These are phyloP conservation scores for Nemoura dubitans DNA, from an alignment of 2,888 invertebrate species.

Conservation along the genomic window DNA sequence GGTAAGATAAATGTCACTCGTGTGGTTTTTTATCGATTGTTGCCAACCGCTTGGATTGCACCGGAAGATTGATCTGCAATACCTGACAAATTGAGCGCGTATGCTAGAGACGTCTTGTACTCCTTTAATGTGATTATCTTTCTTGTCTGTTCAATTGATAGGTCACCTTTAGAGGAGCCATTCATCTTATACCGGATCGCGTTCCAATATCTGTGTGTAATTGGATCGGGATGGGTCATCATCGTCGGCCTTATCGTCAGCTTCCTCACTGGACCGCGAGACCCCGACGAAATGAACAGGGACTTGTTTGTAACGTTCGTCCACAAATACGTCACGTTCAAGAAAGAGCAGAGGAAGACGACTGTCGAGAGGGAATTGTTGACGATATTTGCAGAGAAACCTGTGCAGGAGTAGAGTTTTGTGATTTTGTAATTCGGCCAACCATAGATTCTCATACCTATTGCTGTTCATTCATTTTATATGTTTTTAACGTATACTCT, in stretches of 20 bases:
- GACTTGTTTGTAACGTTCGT: conserved; percentile 33
- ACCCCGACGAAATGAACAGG: conserved; percentile 57
- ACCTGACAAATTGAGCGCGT: no score
- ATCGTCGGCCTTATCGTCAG: conserved; percentile 71
- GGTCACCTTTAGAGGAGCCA: background rate
- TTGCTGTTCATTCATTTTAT: no score
- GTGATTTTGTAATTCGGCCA: background rate
- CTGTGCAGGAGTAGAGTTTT: background rate
- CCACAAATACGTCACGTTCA: conserved; percentile 35
- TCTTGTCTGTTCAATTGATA: background rate
- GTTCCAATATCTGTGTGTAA: conserved; percentile 74
- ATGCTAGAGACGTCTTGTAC: no score
- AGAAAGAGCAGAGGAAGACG: background rate
- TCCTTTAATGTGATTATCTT: background rate
- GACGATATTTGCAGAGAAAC: conserved; percentile 1
- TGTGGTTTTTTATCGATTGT: background rate
- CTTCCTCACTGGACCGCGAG: conserved; percentile 66
- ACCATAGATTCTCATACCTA: no score
- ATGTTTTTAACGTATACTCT: no score
- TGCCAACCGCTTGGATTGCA: background rate
- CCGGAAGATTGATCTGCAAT: background rate
- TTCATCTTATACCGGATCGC: conserved; percentile 68
- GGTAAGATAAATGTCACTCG: no score
- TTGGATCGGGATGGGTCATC: conserved; percentile 69
- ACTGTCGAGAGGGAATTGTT: conserved; percentile 2